A percentile compares a stretch with the other conserved stretches of the same genome.
Conservation (phyloP, 2,113 vertebrate species). For the Hepsetus odoe region DNA sequence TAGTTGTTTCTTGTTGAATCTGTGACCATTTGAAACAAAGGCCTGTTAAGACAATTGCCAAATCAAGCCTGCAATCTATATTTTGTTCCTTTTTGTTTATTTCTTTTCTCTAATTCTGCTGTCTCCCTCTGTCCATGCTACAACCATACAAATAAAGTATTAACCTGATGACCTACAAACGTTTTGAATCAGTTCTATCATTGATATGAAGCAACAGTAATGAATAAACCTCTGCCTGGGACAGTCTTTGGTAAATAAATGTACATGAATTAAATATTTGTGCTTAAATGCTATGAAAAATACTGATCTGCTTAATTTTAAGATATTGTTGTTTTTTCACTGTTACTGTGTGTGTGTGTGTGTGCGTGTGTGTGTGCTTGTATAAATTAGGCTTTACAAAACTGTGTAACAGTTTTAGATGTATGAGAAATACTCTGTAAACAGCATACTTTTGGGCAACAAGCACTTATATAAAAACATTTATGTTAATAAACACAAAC, state of each 20-base stretch:
- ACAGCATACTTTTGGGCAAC: no score
- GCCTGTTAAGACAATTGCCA: conserved; percentile 78
- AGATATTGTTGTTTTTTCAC: no score
- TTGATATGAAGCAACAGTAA: conserved; percentile 1
- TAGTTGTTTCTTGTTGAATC: conserved; percentile 79
- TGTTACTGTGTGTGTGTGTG: no score
- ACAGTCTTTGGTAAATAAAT: neutral
- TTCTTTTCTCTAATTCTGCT: conserved; percentile 55
- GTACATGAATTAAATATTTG: neutral
- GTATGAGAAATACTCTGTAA: no score
- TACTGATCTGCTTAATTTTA: no score
- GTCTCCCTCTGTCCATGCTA: conserved; percentile 77
- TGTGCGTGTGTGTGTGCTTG: no score
- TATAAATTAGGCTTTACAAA: no score
- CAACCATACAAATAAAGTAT: conserved; percentile 87
- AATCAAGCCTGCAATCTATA: conserved; percentile 68
- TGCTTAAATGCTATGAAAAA: no score
- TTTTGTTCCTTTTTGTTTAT: conserved; percentile 64
- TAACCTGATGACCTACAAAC: conserved; percentile 79
- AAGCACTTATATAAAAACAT: no score
- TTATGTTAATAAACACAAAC: no score
- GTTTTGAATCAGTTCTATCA: conserved; percentile 35
- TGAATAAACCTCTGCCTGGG: conserved; percentile 3
- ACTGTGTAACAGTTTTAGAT: no score
- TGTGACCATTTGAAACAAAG: conserved; percentile 81